Percentiles rank a stretch among this genome's conserved stretches.
Evolutionary conservation across 2,888 invertebrate species (phyloP).

Genomic region (Asteroscopus sphinx): DNA sequence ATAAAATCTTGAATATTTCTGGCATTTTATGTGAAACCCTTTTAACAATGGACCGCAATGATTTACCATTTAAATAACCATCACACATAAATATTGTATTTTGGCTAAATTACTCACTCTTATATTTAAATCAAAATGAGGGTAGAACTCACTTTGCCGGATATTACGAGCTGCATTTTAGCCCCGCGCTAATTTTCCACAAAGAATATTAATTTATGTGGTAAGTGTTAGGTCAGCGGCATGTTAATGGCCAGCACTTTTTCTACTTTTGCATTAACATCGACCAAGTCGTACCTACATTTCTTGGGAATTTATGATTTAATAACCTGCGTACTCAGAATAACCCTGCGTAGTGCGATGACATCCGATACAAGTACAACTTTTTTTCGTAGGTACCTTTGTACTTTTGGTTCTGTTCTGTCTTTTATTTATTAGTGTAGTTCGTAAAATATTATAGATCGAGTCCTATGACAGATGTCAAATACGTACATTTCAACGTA

Average conservation of each 20-base stretch:
- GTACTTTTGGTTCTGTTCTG: not conserved
- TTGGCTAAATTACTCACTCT: slow-evolving; percentile 41
- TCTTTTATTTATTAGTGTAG: too few relatives aligned
- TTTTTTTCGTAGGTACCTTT: too few relatives aligned
- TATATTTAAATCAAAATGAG: slow-evolving; percentile 53
- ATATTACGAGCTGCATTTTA: slow-evolving; percentile 65
- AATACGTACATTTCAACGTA: too few relatives aligned
- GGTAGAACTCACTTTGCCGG: slow-evolving; percentile 58
- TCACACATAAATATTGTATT: slow-evolving; percentile 39
- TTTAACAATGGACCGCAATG: slow-evolving; percentile 44
- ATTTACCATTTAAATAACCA: slow-evolving; percentile 42
- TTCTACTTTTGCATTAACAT: slow-evolving; percentile 32
- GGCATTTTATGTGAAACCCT: slow-evolving; percentile 34
- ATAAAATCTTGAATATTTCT: slow-evolving; percentile 44
- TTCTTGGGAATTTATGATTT: slow-evolving; percentile 38
- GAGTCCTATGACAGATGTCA: too few relatives aligned
- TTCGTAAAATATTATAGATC: too few relatives aligned
- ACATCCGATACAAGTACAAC: not conserved
- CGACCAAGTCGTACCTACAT: slow-evolving; percentile 26
- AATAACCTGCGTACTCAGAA: too few relatives aligned
- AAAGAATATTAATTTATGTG: slow-evolving; percentile 65
- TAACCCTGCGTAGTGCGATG: not conserved
- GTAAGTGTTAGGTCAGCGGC: slow-evolving; percentile 57
- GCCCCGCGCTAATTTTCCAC: slow-evolving; percentile 56
- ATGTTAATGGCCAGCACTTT: slow-evolving; percentile 60